Conservation (phyloP, 2,888 invertebrate species). For the Cephus rjabovi region DNA sequence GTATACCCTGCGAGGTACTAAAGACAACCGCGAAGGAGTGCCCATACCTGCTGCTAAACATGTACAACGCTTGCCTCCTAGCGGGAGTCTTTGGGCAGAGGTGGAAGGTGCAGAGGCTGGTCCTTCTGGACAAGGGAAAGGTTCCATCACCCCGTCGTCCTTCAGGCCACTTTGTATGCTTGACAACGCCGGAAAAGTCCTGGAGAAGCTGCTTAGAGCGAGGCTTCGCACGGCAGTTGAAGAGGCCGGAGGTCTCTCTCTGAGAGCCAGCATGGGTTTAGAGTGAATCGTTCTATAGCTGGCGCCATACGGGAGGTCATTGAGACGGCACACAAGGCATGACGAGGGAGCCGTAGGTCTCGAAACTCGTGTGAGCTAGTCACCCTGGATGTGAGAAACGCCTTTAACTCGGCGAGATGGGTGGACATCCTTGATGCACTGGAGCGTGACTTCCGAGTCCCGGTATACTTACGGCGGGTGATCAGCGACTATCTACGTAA, state of each 20-base stretch:
- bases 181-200: slow-evolving; percentile 24
- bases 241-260: slow-evolving; percentile 31
- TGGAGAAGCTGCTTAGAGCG: slow-evolving; percentile 32
- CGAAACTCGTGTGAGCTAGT: slow-evolving; percentile 20
- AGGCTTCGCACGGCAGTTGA: slow-evolving; percentile 23
- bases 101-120: slow-evolving; percentile 24
- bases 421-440: slow-evolving; percentile 27
- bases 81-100: slow-evolving; percentile 22
- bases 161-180: slow-evolving; percentile 31
- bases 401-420: slow-evolving; percentile 31
- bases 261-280: slow-evolving; percentile 28
- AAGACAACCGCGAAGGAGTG: slow-evolving; percentile 20
- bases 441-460: neutral
- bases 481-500: slow-evolving; percentile 10
- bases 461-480: slow-evolving; percentile 6
- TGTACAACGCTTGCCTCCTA: slow-evolving; percentile 26
- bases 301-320: slow-evolving; percentile 24
- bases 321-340: neutral
- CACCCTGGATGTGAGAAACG: slow-evolving; percentile 26
- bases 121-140: slow-evolving; percentile 31
- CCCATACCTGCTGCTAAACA: slow-evolving; percentile 21
- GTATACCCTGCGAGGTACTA: slow-evolving; percentile 34
- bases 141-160: slow-evolving; percentile 20
- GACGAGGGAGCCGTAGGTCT: neutral
- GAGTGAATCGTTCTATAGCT: slow-evolving; percentile 26